Evolutionary conservation across 2,797 vertebrate genomes (phyloP), one percentile per base, ranked within the genome.

Genomic region (Carcharodon carcharias): DNA sequence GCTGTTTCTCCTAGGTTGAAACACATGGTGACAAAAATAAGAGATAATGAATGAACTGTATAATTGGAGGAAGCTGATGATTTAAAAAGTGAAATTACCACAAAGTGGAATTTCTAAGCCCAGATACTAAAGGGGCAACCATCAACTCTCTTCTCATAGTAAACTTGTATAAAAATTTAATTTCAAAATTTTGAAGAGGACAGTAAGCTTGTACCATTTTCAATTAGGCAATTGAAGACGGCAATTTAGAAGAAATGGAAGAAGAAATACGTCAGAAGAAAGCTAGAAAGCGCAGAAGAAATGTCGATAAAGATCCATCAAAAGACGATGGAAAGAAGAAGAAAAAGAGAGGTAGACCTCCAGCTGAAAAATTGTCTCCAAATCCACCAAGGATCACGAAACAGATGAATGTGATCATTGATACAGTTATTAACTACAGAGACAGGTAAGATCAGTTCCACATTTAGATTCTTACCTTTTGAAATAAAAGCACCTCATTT

Each of bases 171-270:
- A 63, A 8, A 45, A 40, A 96, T 23, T 88, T 54, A 35, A 89
- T 65, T 45, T 6, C 26, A 67, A 65, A 88, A 61, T 69, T 82
- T 88, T 35, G 63, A n/a, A 63, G 67, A 40, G 54, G 14, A 26
- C 54, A 8, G 11, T 21, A 67, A 61, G 40, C 28, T 35, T 87
- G 35, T 71, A 73, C 80, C 56, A 28, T 73, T 71, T 54, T n/a
- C 96, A 96, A 85, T 89, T 97, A 99, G 99, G 99, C 99, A 96
- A 98, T 99, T 6, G 99, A 99, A 98, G 99, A 99, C 97, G 99
- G 99, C 95, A 99, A 99, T 98, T 98, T 99, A 97, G 99, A 99
- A 96, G 99, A 99, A 98, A 99, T 99, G 98, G 99, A 99, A 97
- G 99, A 99, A 97, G 99, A 99, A 97, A 99, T 99, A 77, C 98